These are phyloP conservation scores for Microcebus lehilahytsara DNA, from an alignment of 2,113 vertebrate genomes.

Conservation along the genomic window DNA sequence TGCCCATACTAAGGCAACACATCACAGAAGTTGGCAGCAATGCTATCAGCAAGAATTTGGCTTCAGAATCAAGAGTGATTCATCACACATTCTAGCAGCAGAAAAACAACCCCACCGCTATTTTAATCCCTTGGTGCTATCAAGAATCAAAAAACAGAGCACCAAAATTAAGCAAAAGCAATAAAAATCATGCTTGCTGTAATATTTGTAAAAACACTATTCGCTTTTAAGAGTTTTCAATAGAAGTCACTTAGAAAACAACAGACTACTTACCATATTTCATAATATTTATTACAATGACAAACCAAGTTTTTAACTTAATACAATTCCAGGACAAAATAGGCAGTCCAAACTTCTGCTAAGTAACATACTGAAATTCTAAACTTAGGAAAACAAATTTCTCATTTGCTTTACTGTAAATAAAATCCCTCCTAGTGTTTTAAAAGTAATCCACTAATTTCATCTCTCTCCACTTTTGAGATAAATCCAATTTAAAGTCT, in stretches of 20 bases:
- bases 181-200: background rate
- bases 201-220: background rate
- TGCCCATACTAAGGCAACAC: conserved; percentile 85
- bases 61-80: conserved; percentile 82
- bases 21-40: conserved; percentile 79
- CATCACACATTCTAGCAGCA: conserved; percentile 82
- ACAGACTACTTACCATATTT: conserved; percentile 64
- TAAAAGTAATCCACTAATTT: conserved; percentile 23
- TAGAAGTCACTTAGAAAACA: conserved; percentile 5
- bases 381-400: background rate
- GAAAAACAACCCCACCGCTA: conserved; percentile 78
- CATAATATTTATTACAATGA: background rate
- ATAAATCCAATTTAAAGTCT: background rate
- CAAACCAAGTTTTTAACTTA: conserved; percentile 40
- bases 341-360: conserved; percentile 18
- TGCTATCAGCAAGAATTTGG: conserved; percentile 84
- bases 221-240: background rate
- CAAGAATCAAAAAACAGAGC: conserved; percentile 41
- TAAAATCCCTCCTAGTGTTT: background rate
- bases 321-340: background rate
- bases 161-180: conserved; percentile 58
- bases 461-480: background rate
- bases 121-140: conserved; percentile 80
- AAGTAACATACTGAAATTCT: conserved; percentile 11
- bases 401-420: background rate